Evolutionary conservation across 1,140 invertebrate species (phyloP).

Genomic region (Phymastichus coffea): DNA sequence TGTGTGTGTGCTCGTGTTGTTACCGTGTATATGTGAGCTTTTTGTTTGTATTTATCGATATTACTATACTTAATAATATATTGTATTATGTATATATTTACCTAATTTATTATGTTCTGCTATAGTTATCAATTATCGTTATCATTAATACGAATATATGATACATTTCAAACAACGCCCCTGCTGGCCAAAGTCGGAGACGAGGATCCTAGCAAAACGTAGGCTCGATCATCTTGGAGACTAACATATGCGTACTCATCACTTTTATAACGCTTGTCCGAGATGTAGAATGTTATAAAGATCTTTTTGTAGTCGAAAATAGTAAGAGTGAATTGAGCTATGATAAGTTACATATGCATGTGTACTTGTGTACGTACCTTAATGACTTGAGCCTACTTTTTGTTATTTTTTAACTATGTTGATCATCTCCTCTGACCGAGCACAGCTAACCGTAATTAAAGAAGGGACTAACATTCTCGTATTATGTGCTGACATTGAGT

Average conservation of each 20-base stretch:
- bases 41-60: constrained; percentile 33
- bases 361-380: neutral
- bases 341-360: constrained; percentile 8
- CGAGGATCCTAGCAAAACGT: constrained; percentile 37
- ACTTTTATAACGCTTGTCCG: neutral
- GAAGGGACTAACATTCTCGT: constrained; percentile 52
- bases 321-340: neutral
- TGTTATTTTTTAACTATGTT: constrained; percentile 9
- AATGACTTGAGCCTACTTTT: constrained; percentile 16
- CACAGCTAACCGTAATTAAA: constrained; percentile 50
- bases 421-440: constrained; percentile 49
- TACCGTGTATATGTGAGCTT: constrained; percentile 17
- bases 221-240: neutral
- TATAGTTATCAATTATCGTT: constrained; percentile 34
- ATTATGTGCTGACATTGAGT: constrained; percentile 55
- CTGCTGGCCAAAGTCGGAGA: constrained; percentile 43
- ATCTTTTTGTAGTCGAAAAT: constrained; percentile 29
- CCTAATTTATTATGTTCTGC: constrained; percentile 56
- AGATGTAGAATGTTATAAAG: constrained; percentile 10
- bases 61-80: constrained; percentile 38
- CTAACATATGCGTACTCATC: neutral
- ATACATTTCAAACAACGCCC: constrained; percentile 58
- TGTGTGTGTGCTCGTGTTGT: constrained; percentile 16
- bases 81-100: constrained; percentile 44
- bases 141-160: constrained; percentile 56